Percentiles rank a stretch among this genome's conserved stretches.
phyloP scores from a whole-genome alignment of 2,797 vertebrate genomes.

The Falco novaeseelandiae region DNA sequence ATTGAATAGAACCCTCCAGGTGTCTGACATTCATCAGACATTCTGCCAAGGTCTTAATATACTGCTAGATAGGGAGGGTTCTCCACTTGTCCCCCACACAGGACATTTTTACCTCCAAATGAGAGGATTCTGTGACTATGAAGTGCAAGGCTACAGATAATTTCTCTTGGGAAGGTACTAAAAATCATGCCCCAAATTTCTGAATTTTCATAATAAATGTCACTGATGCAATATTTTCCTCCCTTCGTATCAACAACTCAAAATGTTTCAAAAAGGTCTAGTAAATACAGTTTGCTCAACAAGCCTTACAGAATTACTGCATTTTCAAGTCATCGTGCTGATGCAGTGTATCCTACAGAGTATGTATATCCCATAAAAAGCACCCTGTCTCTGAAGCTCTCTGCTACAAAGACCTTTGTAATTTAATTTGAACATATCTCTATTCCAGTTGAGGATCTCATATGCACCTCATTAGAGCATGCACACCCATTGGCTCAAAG shows the following conservation, averaged over 20 bases:
- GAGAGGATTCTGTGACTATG: not conserved
- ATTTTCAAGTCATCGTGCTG: not conserved
- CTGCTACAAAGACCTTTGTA: not conserved
- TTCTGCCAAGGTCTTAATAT: conserved; percentile 57
- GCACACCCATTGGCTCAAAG: not conserved
- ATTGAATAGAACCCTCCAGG: conserved; percentile 63
- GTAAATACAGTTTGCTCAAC: conserved; percentile 22
- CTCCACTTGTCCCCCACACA: not conserved
- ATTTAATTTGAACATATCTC: not conserved
- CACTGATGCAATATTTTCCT: not conserved
- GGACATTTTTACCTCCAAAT: conserved; percentile 14
- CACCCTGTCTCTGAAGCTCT: not conserved
- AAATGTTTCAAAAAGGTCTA: conserved; percentile 31
- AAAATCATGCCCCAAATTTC: not conserved
- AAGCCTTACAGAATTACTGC: not conserved
- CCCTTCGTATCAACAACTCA: not conserved
- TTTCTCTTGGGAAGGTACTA: not conserved
- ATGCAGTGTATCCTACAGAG: not conserved
- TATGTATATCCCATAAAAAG: not conserved
- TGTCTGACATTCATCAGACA: conserved; percentile 56
- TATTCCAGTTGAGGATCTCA: not conserved
- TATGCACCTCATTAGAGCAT: not conserved
- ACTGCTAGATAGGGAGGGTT: not conserved
- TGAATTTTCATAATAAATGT: conserved; percentile 14
- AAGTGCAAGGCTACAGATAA: not conserved